phyloP scores from a whole-genome alignment of 2,113 vertebrate genomes.

The Alethe castanea region DNA sequence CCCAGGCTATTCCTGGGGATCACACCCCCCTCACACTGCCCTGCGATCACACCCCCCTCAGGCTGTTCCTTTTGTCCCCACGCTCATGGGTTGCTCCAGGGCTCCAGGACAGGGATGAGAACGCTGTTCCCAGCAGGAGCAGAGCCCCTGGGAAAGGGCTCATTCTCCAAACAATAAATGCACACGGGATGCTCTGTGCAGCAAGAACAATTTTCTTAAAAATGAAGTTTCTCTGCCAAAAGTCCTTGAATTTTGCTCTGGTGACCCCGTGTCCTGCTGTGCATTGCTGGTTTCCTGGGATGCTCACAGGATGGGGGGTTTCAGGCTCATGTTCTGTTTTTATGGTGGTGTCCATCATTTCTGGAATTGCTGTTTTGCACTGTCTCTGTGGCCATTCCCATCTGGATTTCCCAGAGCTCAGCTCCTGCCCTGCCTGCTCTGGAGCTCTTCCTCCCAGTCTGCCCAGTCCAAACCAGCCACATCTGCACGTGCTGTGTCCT shows the following conservation, averaged over 20 bases:
- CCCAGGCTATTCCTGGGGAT: neutral
- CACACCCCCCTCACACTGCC: neutral
- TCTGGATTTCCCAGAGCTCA: neutral
- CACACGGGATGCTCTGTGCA: neutral
- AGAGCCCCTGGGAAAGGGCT: neutral
- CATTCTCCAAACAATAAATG: neutral
- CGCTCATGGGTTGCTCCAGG: neutral
- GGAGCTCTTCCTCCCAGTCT: neutral
- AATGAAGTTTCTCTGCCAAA: neutral
- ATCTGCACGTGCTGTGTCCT: neutral
- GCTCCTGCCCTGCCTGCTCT: neutral
- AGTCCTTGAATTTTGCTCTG: neutral
- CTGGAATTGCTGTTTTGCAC: rapidly evolving
- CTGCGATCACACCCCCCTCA: neutral
- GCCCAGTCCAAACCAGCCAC: neutral
- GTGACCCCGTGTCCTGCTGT: neutral
- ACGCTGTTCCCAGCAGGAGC: neutral
- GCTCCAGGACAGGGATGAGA: neutral
- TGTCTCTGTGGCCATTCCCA: neutral
- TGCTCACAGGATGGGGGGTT: neutral
- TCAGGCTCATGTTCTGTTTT: neutral
- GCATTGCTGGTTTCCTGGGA: neutral
- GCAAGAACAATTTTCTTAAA: neutral
- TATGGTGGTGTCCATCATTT: neutral
- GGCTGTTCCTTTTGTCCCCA: neutral